Evolutionary conservation across 2,888 invertebrate species (phyloP).

Genomic region (Drosophila macrothrix): DNA sequence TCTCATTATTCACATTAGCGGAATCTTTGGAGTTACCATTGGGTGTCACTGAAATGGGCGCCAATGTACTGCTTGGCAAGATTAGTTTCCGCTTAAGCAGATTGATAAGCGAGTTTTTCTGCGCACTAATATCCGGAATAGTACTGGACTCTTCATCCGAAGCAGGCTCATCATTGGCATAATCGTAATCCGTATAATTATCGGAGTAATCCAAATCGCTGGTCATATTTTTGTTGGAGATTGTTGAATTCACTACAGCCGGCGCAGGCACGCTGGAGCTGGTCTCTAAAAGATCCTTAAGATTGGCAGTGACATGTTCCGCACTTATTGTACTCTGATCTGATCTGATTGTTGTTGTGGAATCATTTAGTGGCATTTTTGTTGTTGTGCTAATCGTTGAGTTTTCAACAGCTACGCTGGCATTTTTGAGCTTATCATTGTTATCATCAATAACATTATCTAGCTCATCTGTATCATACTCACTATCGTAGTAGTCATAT

Average conservation of each 20-base stretch:
- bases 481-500: constrained; percentile 53
- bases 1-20: constrained; percentile 45
- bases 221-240: not conserved
- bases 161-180: constrained; percentile 56
- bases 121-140: constrained; percentile 20
- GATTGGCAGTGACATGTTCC: not conserved
- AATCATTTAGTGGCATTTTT: not conserved
- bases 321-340: constrained; percentile 7
- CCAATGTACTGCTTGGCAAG: not conserved
- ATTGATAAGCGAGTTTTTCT: constrained; percentile 41
- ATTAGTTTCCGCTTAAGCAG: constrained; percentile 40
- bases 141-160: constrained; percentile 17
- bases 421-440: not conserved
- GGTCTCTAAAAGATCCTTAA: constrained; percentile 32
- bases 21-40: constrained; percentile 8
- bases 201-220: constrained; percentile 35
- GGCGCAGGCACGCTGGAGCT: constrained; percentile 37
- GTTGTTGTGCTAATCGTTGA: constrained; percentile 2
- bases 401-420: not conserved
- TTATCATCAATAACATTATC: constrained; percentile 26
- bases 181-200: constrained; percentile 54
- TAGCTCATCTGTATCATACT: constrained; percentile 44
- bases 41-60: not conserved
- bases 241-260: constrained; percentile 28
- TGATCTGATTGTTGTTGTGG: not conserved